phyloP scores from a whole-genome alignment of 1,140 invertebrate species.

The Phymorhynchus buccinoides region DNA sequence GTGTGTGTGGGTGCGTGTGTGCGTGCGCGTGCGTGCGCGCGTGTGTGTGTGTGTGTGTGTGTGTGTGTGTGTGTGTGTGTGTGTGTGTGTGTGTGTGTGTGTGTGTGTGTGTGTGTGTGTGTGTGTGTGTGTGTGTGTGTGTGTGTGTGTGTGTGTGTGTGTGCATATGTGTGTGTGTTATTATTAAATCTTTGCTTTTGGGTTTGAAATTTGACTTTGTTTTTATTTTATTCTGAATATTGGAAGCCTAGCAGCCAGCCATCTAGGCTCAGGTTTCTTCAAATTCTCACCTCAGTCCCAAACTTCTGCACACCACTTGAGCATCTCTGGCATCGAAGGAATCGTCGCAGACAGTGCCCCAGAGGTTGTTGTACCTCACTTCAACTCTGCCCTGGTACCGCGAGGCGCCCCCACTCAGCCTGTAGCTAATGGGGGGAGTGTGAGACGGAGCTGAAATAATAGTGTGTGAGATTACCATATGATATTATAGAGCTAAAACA shows the following conservation, averaged over 20 bases:
- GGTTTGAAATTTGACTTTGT: too few species aligned
- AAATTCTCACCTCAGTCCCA: slow-evolving; percentile 73
- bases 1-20: too few species aligned
- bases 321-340: slow-evolving; percentile 81
- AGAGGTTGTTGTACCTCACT: slow-evolving; percentile 80
- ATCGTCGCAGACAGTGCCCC: slow-evolving; percentile 85
- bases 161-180: neutral
- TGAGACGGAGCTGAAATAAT: neutral
- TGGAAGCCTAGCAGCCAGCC: too few species aligned
- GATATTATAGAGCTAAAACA: too few species aligned
- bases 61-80: too few species aligned
- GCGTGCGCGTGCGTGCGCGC: too few species aligned
- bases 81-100: too few species aligned
- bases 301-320: slow-evolving; percentile 81
- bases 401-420: slow-evolving; percentile 47
- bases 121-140: slow-evolving; percentile 2
- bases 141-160: slow-evolving; percentile 3
- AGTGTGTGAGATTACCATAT: too few species aligned
- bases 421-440: slow-evolving; percentile 9
- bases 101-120: neutral
- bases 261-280: too few species aligned
- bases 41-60: too few species aligned
- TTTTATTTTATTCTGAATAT: neutral
- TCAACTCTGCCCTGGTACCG: slow-evolving; percentile 78
- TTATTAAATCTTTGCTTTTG: too few species aligned